phyloP scores from a whole-genome alignment of 2,113 vertebrate genomes.

The Tachuris rubrigastra region DNA sequence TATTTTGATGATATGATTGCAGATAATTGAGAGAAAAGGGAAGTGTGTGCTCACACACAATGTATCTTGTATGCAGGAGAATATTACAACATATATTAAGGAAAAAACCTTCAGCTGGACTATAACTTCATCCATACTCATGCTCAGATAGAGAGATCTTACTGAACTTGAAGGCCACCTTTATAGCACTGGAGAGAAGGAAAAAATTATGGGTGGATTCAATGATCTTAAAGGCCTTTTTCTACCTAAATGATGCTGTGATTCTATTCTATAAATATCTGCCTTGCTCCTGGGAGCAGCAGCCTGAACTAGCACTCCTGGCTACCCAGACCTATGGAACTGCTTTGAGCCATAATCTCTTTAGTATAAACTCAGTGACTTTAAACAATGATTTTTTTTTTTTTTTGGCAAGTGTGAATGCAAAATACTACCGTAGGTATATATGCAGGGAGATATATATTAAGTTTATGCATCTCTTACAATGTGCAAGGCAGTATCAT shows the following conservation, averaged over 20 bases:
- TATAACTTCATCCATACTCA: not conserved
- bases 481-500: not conserved
- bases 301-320: not conserved
- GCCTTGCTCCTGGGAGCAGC: not conserved
- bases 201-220: not conserved
- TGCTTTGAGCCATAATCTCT: not conserved
- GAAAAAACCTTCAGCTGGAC: not conserved
- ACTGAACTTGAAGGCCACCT: rapidly evolving
- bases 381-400: not conserved
- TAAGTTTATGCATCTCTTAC: not conserved
- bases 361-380: not conserved
- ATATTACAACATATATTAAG: not conserved
- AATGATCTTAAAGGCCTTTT: not conserved
- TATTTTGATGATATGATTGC: not conserved
- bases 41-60: not conserved
- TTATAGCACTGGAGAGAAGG: not conserved
- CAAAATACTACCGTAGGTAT: not conserved
- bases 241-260: not conserved
- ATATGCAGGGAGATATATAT: rapidly evolving
- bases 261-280: not conserved
- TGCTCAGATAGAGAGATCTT: not conserved
- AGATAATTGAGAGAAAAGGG: not conserved
- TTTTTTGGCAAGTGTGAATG: not conserved
- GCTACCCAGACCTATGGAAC: not conserved
- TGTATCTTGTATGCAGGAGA: rapidly evolving